Base-by-base conservation (phyloP, 1,140 invertebrate species). In the Drosophila mauritiana region DNA sequence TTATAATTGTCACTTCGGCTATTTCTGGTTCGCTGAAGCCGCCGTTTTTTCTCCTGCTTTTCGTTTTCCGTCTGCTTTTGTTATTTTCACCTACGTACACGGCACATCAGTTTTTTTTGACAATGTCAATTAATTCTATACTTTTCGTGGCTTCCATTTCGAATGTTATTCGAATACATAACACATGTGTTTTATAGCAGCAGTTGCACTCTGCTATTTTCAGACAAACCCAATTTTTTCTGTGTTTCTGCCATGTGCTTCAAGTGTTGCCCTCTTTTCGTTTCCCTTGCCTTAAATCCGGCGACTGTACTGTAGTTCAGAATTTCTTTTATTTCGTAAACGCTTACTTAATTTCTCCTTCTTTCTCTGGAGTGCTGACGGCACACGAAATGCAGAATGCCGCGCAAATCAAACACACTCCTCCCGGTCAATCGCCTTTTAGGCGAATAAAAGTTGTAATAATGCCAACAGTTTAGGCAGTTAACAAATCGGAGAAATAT, bases 201-300 rank as follows among this genome's bases (percentile, higher is more conserved):
- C 53, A 31, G 40, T 61, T 89, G 79, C 75, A 88, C 31, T 86
- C 58, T 69, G 63, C 83, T 86, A 88, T 88, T 86, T 86, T 68
- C 72, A 88, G 82, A 79, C 68, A 57, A 75, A 55, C 56, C 64
- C 63, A 69, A 85, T 70, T 78, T 65, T 67, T 52, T 65, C 67
- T 52, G 63, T 68, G 64, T 65, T 67, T 43, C 68, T 61, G 69
- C 78, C 82, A 85, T 85, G 82, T 85, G 82, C 82, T 85, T 68
- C 63, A 61, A 51, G 59, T 22, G 56, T 22, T 36, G 27, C 34
- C 49, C 69, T 46, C 51, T 52, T 25, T 27, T 22, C 34, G 57
- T 17, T 39, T 49, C 49, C n/a, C 56, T 36, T 46, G 67, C 43
- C 37, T 42, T 37, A 31, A 31, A 37, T 34, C 17, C 22, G 36